These are phyloP conservation scores for Palythoa heliodiscus DNA, from an alignment of 92 coral and sea anemone genomes.

Conservation along the genomic window DNA sequence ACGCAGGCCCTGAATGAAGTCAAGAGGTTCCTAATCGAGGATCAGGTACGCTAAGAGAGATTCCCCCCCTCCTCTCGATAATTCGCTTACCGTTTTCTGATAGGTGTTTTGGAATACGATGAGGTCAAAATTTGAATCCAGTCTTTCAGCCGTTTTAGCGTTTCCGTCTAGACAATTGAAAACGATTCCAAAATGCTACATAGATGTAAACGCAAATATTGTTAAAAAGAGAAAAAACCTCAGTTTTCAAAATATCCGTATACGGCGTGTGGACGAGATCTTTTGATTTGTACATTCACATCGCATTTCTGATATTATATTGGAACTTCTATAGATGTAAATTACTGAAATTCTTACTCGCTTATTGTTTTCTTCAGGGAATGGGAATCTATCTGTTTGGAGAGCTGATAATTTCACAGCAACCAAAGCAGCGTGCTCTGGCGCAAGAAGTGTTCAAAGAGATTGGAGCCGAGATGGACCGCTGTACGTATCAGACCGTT, in stretches of 20 bases:
- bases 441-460: constrained; percentile 82
- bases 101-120: too few species aligned
- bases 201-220: too few species aligned
- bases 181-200: too few species aligned
- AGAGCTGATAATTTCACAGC: constrained; percentile 89
- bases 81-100: too few species aligned
- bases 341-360: neutral
- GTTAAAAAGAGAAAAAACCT: too few species aligned
- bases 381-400: constrained; percentile 98
- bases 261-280: neutral
- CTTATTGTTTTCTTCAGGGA: constrained; percentile 57
- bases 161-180: too few species aligned
- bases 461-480: constrained; percentile 93
- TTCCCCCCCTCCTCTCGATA: neutral
- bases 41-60: constrained; percentile 72
- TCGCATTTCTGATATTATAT: too few species aligned
- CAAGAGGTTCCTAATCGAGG: constrained; percentile 81
- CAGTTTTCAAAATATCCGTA: too few species aligned
- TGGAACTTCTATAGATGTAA: too few species aligned
- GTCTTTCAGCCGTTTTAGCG: too few species aligned
- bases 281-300: too few species aligned
- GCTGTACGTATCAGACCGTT: constrained; percentile 91
- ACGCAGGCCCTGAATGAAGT: constrained; percentile 72
- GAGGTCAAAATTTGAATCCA: too few species aligned
- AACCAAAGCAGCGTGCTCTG: constrained; percentile 80